phyloP scores from a whole-genome alignment of 2,888 invertebrate genomes.

The Xestia ashworthii region DNA sequence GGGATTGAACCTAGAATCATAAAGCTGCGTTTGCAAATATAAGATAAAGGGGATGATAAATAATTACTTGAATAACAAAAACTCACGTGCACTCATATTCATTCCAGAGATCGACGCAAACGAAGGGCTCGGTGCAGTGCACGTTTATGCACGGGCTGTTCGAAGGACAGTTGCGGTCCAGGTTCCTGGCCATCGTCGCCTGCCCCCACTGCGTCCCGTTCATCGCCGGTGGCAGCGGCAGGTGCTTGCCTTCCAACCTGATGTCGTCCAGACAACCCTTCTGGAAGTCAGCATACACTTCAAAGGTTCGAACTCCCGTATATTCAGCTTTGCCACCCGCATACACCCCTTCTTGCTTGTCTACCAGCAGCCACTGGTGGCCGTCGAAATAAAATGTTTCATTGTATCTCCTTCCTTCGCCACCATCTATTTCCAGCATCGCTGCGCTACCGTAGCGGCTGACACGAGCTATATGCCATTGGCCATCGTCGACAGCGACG shows the following conservation, averaged over 20 bases:
- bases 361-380: conserved; percentile 97
- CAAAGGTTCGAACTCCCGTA: conserved; percentile 97
- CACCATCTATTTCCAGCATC: conserved; percentile 97
- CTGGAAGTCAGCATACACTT: conserved; percentile 98
- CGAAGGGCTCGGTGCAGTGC: conserved; percentile 97
- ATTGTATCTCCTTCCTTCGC: conserved; percentile 98
- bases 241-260: conserved; percentile 97
- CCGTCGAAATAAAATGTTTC: conserved; percentile 97
- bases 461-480: conserved; percentile 98
- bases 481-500: conserved; percentile 98
- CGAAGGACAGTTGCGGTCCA: conserved; percentile 97
- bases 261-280: conserved; percentile 95
- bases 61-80: conserved; percentile 48
- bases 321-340: conserved; percentile 99
- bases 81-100: conserved; percentile 99
- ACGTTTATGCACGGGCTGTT: conserved; percentile 98
- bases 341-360: conserved; percentile 98
- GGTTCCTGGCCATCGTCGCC: conserved; percentile 97
- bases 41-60: neutral
- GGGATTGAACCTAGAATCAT: conserved; percentile 38
- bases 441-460: conserved; percentile 98
- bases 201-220: conserved; percentile 99
- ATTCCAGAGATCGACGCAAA: conserved; percentile 99
- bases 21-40: neutral
- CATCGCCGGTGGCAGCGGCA: conserved; percentile 98